Evolutionary conservation across 1,140 invertebrate genomes (phyloP).

Genomic region (Pteromalus puparum): DNA sequence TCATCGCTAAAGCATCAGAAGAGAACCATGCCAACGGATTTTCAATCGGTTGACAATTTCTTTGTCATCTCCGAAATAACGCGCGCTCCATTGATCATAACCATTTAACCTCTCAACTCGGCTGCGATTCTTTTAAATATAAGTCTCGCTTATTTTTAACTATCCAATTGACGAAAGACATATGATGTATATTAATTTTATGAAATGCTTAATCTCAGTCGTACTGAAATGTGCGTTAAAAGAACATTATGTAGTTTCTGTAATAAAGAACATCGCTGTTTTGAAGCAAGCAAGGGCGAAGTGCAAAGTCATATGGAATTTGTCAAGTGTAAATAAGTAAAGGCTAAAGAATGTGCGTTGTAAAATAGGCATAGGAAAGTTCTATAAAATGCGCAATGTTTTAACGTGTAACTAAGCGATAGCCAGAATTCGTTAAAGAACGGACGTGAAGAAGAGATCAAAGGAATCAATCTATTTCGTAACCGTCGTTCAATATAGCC

Average conservation of each 20-base stretch:
- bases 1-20: conserved; percentile 2
- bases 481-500: background rate
- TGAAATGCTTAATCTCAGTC: background rate
- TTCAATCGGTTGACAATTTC: background rate
- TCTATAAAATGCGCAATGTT: conserved; percentile 19
- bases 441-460: background rate
- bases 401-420: conserved; percentile 7
- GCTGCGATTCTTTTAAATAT: conserved; percentile 22
- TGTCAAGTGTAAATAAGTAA: conserved; percentile 36
- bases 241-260: background rate
- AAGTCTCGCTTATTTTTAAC: background rate
- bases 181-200: background rate
- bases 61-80: background rate
- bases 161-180: background rate
- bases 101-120: background rate
- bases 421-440: background rate
- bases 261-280: background rate
- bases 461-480: background rate
- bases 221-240: background rate
- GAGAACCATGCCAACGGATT: conserved; percentile 8
- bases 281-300: conserved; percentile 7
- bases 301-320: conserved; percentile 34
- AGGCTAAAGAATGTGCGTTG: conserved; percentile 28
- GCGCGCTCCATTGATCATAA: background rate
- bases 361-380: conserved; percentile 34